Evolutionary conservation across 2,888 invertebrate species (phyloP).

Genomic region (Deroplatys truncata): DNA sequence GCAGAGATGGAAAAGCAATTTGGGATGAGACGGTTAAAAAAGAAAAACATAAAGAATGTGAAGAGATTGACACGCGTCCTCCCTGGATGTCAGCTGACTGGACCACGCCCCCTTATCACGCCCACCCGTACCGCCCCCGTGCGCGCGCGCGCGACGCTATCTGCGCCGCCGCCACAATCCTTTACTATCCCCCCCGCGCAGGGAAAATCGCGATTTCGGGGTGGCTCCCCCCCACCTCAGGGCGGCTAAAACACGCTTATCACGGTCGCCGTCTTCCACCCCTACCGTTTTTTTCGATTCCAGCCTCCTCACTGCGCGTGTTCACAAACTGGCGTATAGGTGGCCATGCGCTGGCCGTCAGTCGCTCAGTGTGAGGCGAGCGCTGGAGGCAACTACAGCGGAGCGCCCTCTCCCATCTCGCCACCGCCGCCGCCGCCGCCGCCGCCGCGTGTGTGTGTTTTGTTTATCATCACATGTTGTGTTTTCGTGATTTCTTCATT

Average conservation of each 20-base stretch:
- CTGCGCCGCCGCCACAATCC: neutral
- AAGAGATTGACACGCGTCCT: neutral
- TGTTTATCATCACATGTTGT: neutral
- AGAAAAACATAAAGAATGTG: no score
- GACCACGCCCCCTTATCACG: neutral
- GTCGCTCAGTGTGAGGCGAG: neutral
- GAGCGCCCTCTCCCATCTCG: no score
- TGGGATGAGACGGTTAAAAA: no score
- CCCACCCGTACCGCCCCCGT: neutral
- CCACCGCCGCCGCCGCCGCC: no score
- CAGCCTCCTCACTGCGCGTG: neutral
- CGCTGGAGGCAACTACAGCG: neutral
- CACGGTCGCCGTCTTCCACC: neutral
- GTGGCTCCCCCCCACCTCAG: neutral
- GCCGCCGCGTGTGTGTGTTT: neutral
- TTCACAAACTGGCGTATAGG: neutral
- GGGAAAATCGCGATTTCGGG: neutral
- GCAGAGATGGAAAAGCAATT: no score
- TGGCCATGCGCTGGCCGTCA: neutral
- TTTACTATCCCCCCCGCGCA: neutral
- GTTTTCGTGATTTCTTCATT: no score
- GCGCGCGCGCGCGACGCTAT: neutral
- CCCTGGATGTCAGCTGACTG: neutral
- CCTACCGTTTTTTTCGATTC: neutral
- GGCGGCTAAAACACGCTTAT: neutral